A percentile compares a stretch with the other conserved stretches of the same genome.
Evolutionary conservation across 37 sponge, comb jelly and placozoan genomes (phyloP).

Genomic region (Beroe ovata): DNA sequence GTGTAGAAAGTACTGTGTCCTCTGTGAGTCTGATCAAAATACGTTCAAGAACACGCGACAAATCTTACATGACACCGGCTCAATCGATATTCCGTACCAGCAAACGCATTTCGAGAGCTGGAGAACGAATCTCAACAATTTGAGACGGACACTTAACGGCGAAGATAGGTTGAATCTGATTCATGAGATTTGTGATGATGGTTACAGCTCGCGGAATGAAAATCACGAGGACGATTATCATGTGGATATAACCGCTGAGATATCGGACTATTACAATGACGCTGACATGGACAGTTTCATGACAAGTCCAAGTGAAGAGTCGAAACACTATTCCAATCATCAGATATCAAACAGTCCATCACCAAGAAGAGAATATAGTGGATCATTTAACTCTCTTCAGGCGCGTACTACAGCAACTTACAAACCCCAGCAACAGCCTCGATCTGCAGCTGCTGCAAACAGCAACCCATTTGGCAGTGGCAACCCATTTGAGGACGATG

Average conservation of each 20-base stretch:
- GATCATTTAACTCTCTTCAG: neutral
- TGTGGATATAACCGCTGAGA: constrained; percentile 13
- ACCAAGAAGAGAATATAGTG: neutral
- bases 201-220: neutral
- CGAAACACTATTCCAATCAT: neutral
- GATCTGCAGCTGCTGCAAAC: neutral
- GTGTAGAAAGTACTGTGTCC: constrained; percentile 49
- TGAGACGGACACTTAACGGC: constrained; percentile 4
- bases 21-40: constrained; percentile 45
- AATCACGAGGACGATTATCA: constrained; percentile 22
- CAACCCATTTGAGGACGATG: constrained; percentile 31
- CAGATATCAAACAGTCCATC: neutral
- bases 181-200: constrained; percentile 46
- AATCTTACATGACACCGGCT: neutral
- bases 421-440: neutral
- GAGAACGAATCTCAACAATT: constrained; percentile 21
- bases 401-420: neutral
- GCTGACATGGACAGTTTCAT: constrained; percentile 32
- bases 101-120: constrained; percentile 11
- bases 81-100: neutral
- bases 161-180: constrained; percentile 36
- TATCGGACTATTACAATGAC: constrained; percentile 20
- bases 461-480: neutral
- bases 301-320: neutral
- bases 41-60: neutral